Evolutionary conservation across 2,113 vertebrate species (phyloP).

Genomic region (Tretioscincus oriximinensis): DNA sequence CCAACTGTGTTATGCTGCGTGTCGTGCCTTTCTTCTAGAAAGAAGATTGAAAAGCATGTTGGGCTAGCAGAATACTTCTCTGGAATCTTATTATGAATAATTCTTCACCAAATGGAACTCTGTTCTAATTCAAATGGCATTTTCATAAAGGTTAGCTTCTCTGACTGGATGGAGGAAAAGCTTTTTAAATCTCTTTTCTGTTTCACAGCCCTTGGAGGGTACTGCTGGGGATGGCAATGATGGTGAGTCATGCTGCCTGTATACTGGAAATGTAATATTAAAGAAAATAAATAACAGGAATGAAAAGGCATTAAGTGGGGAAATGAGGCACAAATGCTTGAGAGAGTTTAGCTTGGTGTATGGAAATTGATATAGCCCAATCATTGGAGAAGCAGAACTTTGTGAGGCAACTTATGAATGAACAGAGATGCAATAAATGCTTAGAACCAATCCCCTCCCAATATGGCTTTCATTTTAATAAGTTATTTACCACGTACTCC

Average conservation of each 20-base stretch:
- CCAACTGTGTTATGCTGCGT: neutral
- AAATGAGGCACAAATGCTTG: constrained; percentile 76
- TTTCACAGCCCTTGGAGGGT: constrained; percentile 77
- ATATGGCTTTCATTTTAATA: constrained; percentile 34
- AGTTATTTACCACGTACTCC: constrained; percentile 24
- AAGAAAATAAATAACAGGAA: constrained; percentile 79
- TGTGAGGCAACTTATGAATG: constrained; percentile 49
- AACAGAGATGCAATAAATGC: constrained; percentile 28
- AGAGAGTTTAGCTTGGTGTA: constrained; percentile 62
- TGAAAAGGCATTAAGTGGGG: constrained; percentile 82
- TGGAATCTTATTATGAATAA: constrained; percentile 60
- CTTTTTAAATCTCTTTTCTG: constrained; percentile 78
- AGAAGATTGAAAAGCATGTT: neutral
- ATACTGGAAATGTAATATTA: constrained; percentile 74
- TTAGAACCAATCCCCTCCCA: constrained; percentile 29
- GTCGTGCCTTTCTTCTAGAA: neutral
- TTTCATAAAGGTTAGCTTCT: constrained; percentile 69
- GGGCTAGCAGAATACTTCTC: constrained; percentile 16
- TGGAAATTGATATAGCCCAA: constrained; percentile 59
- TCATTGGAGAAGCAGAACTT: constrained; percentile 57
- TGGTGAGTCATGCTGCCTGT: constrained; percentile 81
- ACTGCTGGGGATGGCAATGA: constrained; percentile 62
- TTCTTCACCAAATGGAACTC: constrained; percentile 57
- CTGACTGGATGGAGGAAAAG: constrained; percentile 64
- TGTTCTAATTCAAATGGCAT: constrained; percentile 72